Evolutionary conservation across 2,113 vertebrate species (phyloP).

Genomic region (Oceanites oceanicus): DNA sequence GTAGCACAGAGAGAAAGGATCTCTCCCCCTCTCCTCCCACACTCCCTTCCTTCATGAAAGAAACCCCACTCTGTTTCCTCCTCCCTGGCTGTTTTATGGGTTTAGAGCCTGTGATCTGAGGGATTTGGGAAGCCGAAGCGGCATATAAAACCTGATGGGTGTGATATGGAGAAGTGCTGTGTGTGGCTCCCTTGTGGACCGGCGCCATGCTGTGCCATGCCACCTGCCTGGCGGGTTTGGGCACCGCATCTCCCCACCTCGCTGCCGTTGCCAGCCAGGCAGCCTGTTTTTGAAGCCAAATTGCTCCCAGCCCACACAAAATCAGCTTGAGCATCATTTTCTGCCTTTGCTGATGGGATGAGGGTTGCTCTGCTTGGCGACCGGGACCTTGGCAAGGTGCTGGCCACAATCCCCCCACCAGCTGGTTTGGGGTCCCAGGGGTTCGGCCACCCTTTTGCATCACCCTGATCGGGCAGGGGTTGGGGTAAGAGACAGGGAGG

Average conservation of each 20-base stretch:
- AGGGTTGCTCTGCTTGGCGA: rapidly evolving
- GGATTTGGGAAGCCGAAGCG: background rate
- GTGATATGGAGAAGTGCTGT: background rate
- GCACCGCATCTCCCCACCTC: background rate
- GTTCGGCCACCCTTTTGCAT: background rate
- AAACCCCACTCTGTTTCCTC: background rate
- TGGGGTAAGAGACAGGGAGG: background rate
- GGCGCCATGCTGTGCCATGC: rapidly evolving
- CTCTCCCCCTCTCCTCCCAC: background rate
- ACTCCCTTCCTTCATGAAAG: background rate
- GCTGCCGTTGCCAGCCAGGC: background rate
- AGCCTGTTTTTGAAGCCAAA: background rate
- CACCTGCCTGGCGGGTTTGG: rapidly evolving
- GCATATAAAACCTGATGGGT: background rate
- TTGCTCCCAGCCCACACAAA: rapidly evolving
- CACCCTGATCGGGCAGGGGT: background rate
- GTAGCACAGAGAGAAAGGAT: background rate
- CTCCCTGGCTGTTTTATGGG: background rate
- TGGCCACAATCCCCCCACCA: background rate
- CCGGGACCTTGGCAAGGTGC: background rate
- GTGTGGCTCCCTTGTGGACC: background rate
- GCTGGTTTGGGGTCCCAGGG: background rate
- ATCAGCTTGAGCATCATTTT: background rate
- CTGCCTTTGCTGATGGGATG: background rate
- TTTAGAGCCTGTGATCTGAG: background rate